Conservation (phyloP, 2,797 vertebrate species). For the Steatocranus sp. region DNA sequence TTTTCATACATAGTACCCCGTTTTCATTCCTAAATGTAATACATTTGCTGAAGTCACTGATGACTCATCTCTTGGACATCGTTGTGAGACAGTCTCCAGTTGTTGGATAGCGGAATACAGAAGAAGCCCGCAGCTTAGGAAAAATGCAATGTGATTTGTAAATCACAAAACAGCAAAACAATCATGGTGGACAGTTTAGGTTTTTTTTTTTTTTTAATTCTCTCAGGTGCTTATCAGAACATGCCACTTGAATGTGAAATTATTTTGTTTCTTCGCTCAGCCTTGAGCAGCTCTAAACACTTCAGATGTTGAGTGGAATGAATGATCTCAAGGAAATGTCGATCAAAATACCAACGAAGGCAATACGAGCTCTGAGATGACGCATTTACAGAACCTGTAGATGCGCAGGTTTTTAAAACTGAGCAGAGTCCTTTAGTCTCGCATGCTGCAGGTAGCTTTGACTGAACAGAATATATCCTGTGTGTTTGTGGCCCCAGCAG, state of each 20-base stretch:
- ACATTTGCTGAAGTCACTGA: not conserved
- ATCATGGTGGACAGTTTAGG: not conserved
- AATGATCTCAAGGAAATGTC: conserved; percentile 1
- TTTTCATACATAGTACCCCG: not conserved
- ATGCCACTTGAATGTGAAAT: not conserved
- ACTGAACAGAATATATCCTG: not conserved
- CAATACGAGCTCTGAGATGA: not conserved
- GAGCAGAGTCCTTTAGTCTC: not conserved
- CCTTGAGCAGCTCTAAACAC: not conserved
- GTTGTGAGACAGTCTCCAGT: not conserved
- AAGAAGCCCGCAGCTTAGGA: not conserved
- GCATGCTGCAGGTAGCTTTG: not conserved
- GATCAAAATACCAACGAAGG: conserved; percentile 1
- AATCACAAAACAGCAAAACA: not conserved
- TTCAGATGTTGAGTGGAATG: not conserved
- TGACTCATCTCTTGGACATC: not conserved
- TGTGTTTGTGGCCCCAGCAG: conserved; percentile 8
- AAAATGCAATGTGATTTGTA: not conserved
- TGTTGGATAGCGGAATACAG: not conserved
- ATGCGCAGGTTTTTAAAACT: not conserved
- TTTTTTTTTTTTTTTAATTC: not conserved
- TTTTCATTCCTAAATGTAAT: not conserved
- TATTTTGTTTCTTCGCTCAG: not conserved
- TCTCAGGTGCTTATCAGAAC: not conserved
- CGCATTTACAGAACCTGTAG: conserved; percentile 11